A percentile compares a stretch with the other conserved stretches of the same genome.
Evolutionary conservation across 1,140 invertebrate genomes (phyloP).

Genomic region (Melanaphis sacchari): DNA sequence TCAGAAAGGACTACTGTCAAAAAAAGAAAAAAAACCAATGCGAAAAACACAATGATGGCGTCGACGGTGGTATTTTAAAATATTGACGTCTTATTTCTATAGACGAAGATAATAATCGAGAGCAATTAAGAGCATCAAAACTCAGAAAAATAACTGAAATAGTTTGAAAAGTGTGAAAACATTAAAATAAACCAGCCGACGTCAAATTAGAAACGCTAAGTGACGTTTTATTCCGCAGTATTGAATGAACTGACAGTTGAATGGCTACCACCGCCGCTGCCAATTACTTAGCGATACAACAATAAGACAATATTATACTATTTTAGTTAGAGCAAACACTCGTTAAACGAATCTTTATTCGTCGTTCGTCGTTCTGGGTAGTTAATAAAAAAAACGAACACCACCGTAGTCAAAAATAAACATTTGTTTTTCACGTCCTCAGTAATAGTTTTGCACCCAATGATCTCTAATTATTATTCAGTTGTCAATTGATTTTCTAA

Average conservation of each 20-base stretch:
- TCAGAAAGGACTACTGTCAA: neutral
- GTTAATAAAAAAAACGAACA: too few species aligned
- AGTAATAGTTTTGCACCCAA: too few species aligned
- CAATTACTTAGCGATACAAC: neutral
- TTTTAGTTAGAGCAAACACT: neutral
- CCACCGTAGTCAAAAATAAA: too few species aligned
- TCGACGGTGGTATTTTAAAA: neutral
- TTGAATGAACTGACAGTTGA: slow-evolving; percentile 10
- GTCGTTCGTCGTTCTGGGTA: neutral
- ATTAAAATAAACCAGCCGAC: neutral
- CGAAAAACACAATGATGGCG: neutral
- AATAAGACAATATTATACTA: neutral
- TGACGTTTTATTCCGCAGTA: neutral
- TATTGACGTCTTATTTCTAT: neutral
- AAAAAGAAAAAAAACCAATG: neutral
- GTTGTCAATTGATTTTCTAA: too few species aligned
- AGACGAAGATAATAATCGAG: neutral
- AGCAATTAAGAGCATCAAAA: neutral
- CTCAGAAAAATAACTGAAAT: neutral
- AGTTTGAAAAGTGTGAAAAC: neutral
- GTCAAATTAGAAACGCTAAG: neutral
- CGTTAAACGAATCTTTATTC: neutral
- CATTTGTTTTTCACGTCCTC: too few species aligned
- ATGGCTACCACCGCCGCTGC: neutral
- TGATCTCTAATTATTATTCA: too few species aligned